Conservation (phyloP, 2,113 vertebrate genomes). For the Polyodon spathula region DNA sequence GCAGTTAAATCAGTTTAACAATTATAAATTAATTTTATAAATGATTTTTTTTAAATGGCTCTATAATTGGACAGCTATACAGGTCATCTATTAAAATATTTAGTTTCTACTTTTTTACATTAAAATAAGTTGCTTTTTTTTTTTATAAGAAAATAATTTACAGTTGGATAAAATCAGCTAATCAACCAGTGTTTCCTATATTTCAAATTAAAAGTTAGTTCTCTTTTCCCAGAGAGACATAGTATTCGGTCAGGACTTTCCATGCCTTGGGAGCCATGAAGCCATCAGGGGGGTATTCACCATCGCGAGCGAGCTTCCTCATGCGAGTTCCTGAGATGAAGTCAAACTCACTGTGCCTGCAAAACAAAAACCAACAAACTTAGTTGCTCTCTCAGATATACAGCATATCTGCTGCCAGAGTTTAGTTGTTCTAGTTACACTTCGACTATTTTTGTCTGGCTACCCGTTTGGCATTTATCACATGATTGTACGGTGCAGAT, state of each 20-base stretch:
- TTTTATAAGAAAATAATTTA: background rate
- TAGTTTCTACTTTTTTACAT: background rate
- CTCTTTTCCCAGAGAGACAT: conserved; percentile 76
- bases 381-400: too few species aligned
- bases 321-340: conserved; percentile 97
- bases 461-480: too few species aligned
- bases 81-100: background rate
- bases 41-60: too few species aligned
- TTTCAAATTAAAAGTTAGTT: conserved; percentile 45
- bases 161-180: background rate
- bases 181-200: background rate
- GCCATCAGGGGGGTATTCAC: conserved; percentile 80
- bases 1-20: too few species aligned
- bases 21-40: too few species aligned
- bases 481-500: too few species aligned
- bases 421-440: too few species aligned
- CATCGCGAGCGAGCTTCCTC: conserved; percentile 81
- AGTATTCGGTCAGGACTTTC: conserved; percentile 86
- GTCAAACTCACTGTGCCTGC: conserved; percentile 79
- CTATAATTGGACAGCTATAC: background rate
- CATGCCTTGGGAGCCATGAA: conserved; percentile 96
- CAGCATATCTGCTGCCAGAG: too few species aligned
- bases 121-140: background rate
- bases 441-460: too few species aligned
- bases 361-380: conserved; percentile 5